A percentile compares a stretch with the other conserved stretches of the same genome.
These are phyloP conservation scores for Tachysurus fulvidraco DNA, from an alignment of 2,113 vertebrate species.

Conservation along the genomic window DNA sequence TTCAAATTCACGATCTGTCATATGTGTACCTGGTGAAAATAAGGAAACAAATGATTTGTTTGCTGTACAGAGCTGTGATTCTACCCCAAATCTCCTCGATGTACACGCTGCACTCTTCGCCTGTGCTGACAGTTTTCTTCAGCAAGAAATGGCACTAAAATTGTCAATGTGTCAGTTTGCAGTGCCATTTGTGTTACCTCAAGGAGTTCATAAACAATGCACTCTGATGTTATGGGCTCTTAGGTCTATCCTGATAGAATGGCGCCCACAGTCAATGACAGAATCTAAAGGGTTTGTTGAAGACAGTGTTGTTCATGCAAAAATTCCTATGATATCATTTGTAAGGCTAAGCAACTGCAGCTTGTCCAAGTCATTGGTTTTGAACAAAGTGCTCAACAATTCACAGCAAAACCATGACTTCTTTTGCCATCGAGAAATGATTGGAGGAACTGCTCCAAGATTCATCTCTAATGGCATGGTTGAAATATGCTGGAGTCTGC, in stretches of 20 bases:
- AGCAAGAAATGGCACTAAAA: conserved; percentile 68
- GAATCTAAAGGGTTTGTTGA: conserved; percentile 56
- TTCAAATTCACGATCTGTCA: conserved; percentile 44
- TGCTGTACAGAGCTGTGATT: background rate
- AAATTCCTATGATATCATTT: conserved; percentile 68
- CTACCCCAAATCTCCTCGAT: conserved; percentile 64
- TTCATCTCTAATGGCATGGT: conserved; percentile 70
- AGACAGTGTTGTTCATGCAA: conserved; percentile 53
- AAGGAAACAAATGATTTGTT: conserved; percentile 10
- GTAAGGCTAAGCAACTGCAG: conserved; percentile 69
- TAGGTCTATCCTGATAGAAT: conserved; percentile 61
- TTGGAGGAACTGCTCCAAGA: conserved; percentile 48
- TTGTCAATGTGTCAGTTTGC: conserved; percentile 68
- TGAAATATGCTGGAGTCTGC: conserved; percentile 74
- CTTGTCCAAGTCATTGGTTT: conserved; percentile 73
- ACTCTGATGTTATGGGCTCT: conserved; percentile 72
- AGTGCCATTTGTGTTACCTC: conserved; percentile 73
- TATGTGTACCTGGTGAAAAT: background rate
- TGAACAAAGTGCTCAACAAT: conserved; percentile 70
- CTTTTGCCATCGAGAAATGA: conserved; percentile 64
- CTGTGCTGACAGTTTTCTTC: conserved; percentile 71
- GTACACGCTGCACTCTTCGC: conserved; percentile 68
- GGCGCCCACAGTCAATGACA: conserved; percentile 36
- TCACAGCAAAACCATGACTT: conserved; percentile 62
- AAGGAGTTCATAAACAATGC: conserved; percentile 54